A percentile compares a stretch with the other conserved stretches of the same genome.
Conservation (phyloP, 2,888 invertebrate species). For the Tiphia femorata region DNA sequence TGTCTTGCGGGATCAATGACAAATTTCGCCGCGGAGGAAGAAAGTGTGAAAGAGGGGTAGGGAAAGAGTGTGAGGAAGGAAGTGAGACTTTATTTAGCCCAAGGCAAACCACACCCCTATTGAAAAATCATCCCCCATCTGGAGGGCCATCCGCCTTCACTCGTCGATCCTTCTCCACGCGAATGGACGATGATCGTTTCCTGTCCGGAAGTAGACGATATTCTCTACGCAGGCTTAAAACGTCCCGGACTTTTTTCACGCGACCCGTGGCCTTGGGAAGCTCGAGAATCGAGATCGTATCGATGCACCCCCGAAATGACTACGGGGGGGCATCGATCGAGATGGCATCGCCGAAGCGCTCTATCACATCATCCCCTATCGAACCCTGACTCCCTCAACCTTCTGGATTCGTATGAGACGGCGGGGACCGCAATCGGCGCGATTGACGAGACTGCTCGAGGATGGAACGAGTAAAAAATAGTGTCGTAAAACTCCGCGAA, state of each 20-base stretch:
- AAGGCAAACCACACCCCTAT: too few species aligned
- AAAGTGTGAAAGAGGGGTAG: too few species aligned
- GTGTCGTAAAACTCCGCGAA: conserved; percentile 39
- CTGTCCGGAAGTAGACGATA: conserved; percentile 30
- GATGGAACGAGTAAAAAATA: conserved; percentile 34
- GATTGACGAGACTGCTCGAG: too few species aligned
- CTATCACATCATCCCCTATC: conserved; percentile 2
- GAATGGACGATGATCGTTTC: conserved; percentile 18
- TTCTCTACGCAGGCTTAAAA: conserved; percentile 3
- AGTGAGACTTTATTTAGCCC: too few species aligned
- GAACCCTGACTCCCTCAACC: not conserved
- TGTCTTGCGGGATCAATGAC: too few species aligned
- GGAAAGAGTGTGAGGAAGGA: too few species aligned
- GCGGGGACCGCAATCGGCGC: not conserved
- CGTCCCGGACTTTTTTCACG: not conserved
- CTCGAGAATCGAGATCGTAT: conserved; percentile 9
- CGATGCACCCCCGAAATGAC: conserved; percentile 12
- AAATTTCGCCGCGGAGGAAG: too few species aligned
- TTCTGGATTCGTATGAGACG: not conserved
- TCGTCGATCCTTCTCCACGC: conserved; percentile 5
- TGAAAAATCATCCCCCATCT: not conserved
- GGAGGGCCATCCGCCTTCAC: not conserved
- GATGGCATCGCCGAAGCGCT: conserved; percentile 23
- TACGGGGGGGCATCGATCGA: conserved; percentile 22
- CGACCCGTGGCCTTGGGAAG: not conserved